Conservation (phyloP, 2,797 vertebrate genomes). For the Nannoperca obscura region DNA sequence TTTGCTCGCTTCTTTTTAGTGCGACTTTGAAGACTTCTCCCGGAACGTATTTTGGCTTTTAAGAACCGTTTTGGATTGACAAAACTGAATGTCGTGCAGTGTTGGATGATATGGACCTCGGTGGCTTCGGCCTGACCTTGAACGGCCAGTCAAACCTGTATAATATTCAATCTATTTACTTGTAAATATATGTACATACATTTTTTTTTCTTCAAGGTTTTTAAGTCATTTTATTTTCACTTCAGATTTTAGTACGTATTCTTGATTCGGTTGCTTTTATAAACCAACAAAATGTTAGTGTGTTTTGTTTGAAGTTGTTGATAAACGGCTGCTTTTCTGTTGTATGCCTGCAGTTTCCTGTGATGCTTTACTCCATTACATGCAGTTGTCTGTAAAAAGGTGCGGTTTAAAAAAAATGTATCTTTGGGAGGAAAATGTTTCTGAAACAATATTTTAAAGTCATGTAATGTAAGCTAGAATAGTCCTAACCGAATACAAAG, state of each 20-base stretch:
- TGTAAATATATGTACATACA: slow-evolving; percentile 88
- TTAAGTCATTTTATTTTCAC: slow-evolving; percentile 93
- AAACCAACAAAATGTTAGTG: slow-evolving; percentile 69
- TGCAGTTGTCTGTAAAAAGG: slow-evolving; percentile 80
- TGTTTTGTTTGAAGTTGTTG: slow-evolving; percentile 77
- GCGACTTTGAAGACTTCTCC: slow-evolving; percentile 53
- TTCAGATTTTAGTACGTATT: slow-evolving; percentile 94
- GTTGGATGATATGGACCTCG: slow-evolving; percentile 93
- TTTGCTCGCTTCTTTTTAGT: slow-evolving; percentile 51
- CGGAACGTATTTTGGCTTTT: slow-evolving; percentile 62
- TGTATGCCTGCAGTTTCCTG: slow-evolving; percentile 81
- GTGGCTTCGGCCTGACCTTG: slow-evolving; percentile 90
- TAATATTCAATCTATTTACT: slow-evolving; percentile 80
- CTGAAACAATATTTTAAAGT: slow-evolving; percentile 77
- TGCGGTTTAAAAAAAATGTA: slow-evolving; percentile 71
- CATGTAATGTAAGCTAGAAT: slow-evolving; percentile 73
- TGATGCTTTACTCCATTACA: slow-evolving; percentile 79
- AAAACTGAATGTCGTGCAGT: slow-evolving; percentile 86
- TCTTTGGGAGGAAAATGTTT: slow-evolving; percentile 75
- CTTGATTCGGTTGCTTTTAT: slow-evolving; percentile 88
- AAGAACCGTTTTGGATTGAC: slow-evolving; percentile 68
- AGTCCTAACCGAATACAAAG: slow-evolving; percentile 80
- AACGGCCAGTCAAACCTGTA: slow-evolving; percentile 92
- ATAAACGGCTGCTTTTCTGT: slow-evolving; percentile 70
- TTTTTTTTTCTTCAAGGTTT: slow-evolving; percentile 91